Percentiles rank a stretch among this genome's conserved stretches.
phyloP scores from a whole-genome alignment of 1,140 invertebrate genomes.

The Aphidius ervi region DNA sequence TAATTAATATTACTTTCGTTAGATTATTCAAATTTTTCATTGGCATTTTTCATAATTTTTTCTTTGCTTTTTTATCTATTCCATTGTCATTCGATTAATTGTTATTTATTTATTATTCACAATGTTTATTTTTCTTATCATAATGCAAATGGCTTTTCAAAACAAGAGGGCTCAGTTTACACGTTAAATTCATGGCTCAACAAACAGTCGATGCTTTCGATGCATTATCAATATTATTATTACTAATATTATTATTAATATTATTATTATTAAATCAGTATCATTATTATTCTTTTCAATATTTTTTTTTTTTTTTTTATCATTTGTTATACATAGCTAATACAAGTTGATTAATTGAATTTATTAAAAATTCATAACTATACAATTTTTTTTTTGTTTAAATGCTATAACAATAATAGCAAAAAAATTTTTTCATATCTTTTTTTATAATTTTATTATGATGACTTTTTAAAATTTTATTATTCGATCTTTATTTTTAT shows the following conservation, averaged over 20 bases:
- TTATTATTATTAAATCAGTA: no score
- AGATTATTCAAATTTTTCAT: constrained; percentile 13
- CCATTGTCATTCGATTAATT: neutral
- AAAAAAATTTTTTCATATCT: constrained; percentile 33
- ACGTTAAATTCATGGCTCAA: no score
- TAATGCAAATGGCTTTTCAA: no score
- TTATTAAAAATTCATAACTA: constrained; percentile 36
- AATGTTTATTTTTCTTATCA: no score
- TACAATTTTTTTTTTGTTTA: constrained; percentile 28
- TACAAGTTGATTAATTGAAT: constrained; percentile 28
- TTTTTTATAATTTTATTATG: constrained; percentile 19
- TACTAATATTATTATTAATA: no score
- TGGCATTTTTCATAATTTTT: constrained; percentile 1
- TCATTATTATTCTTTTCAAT: no score
- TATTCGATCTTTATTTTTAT: neutral
- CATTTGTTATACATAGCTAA: constrained; percentile 15
- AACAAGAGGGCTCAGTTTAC: no score
- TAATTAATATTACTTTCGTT: constrained; percentile 9
- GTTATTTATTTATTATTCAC: no score
- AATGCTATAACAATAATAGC: constrained; percentile 41
- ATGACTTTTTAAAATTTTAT: neutral
- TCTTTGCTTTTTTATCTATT: neutral
- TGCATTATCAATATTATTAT: no score
- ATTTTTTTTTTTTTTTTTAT: no score
- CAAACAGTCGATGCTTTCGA: no score